Conservation (phyloP, 1,140 invertebrate species). For the Phthorimaea operculella region DNA sequence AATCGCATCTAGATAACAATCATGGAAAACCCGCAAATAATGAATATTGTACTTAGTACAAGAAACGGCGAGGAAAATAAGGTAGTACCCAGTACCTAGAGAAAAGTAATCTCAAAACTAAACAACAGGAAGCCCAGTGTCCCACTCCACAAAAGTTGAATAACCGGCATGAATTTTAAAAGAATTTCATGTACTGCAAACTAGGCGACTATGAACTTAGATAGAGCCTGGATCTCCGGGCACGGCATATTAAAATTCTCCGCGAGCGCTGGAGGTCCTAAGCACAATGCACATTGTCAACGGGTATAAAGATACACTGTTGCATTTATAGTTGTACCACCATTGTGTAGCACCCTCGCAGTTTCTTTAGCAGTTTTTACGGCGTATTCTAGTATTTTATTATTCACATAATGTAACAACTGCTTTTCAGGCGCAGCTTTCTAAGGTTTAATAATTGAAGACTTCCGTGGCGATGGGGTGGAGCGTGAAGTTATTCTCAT, state of each 20-base stretch:
- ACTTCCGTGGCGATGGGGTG: conserved; percentile 38
- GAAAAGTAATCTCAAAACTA: too few relatives aligned
- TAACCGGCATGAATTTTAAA: conserved; percentile 36
- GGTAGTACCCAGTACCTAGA: too few relatives aligned
- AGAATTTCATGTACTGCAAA: conserved; percentile 30
- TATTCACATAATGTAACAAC: conserved; percentile 57
- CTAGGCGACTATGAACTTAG: conserved; percentile 20
- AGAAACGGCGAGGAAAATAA: too few relatives aligned
- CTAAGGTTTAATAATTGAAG: conserved; percentile 58
- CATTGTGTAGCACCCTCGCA: conserved; percentile 53
- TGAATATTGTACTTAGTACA: too few relatives aligned
- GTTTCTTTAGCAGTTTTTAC: conserved; percentile 48
- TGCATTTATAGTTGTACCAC: conserved; percentile 55
- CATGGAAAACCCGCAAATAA: too few relatives aligned
- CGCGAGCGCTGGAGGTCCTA: conserved; percentile 18
- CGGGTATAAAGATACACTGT: conserved; percentile 57
- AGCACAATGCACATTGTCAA: conserved; percentile 60
- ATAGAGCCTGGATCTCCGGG: conserved; percentile 24
- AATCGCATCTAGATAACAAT: too few relatives aligned
- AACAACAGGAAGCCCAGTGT: conserved; percentile 5
- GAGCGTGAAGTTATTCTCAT: conserved; percentile 17
- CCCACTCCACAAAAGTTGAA: conserved; percentile 8
- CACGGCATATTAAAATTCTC: conserved; percentile 42
- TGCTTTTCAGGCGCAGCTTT: conserved; percentile 43
- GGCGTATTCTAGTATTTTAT: conserved; percentile 55